Percentiles rank a stretch among this genome's conserved stretches.
These are phyloP conservation scores for Azorinus chamasolen DNA, from an alignment of 2,888 invertebrate species.

Conservation along the genomic window DNA sequence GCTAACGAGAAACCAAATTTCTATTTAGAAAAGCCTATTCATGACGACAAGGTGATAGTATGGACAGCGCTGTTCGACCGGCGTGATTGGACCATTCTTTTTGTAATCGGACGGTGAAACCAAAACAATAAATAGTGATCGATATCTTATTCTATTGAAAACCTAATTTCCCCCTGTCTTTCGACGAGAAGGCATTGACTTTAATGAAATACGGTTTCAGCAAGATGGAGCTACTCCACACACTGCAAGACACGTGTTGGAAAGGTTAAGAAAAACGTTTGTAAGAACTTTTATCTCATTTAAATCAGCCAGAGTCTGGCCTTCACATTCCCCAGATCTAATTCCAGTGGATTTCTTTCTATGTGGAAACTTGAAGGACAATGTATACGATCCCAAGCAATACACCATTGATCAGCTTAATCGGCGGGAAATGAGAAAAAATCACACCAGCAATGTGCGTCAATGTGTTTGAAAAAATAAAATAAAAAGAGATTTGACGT, in stretches of 20 bases:
- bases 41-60: constrained; percentile 22
- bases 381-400: constrained; percentile 24
- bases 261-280: constrained; percentile 18
- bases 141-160: constrained; percentile 23
- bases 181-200: not conserved
- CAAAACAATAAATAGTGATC: constrained; percentile 22
- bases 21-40: no score
- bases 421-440: no score
- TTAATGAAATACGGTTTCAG: constrained; percentile 27
- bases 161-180: constrained; percentile 11
- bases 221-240: no score
- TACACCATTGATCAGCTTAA: no score
- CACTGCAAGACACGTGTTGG: no score
- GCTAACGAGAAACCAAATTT: constrained; percentile 21
- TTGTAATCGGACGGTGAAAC: no score
- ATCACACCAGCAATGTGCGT: no score
- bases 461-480: no score
- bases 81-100: constrained; percentile 35
- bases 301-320: constrained; percentile 18
- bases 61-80: constrained; percentile 8
- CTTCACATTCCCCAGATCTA: constrained; percentile 35
- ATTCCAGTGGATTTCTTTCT: constrained; percentile 26
- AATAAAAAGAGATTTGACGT: no score
- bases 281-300: constrained; percentile 5
- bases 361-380: constrained; percentile 26